Base-by-base conservation (phyloP, 2,888 invertebrate genomes). In the Callosobruchus maculatus region DNA sequence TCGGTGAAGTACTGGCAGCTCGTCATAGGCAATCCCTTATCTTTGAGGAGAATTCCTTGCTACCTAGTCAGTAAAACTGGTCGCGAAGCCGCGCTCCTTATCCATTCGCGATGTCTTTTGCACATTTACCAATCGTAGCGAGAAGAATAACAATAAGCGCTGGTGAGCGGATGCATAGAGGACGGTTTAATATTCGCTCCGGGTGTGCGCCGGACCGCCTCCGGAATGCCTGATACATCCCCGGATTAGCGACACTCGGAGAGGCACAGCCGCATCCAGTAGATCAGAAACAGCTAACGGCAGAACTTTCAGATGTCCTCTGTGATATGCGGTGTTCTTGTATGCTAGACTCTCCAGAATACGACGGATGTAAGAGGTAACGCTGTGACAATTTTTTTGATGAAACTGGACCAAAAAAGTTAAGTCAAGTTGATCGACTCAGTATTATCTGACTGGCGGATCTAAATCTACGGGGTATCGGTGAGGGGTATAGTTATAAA, bases 81-180 rank as follows among this genome's bases (percentile, higher is more conserved):
- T 49, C 49, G 7, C 49, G 49, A 5, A 49, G n/a, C n/a, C n/a
- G 49, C 49, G 13, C 82, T 84, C 82, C 83, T 84, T 84, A 84
- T 85, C 84, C 84, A 83, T 84, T 83, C 83, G 81, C 82, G 78
- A 82, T 83, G 83, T 84, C 84, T 85, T 84, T 84, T 84, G 83
- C 84, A 84, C 84, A 84, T 85, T 85, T 84, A 83, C 85, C 84
- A 84, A 83, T 82, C 80, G 80, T 80, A 81, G 80, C 82, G 84
- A 82, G 83, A 81, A 82, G 84, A 84, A 85, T 83, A 84, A 83
- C 83, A 84, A 84, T 84, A 84, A 82, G 84, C 81, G 77, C 70
- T 78, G 75, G 80, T 77, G 77, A 75, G 81, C 77, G 49, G 49
- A 49, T 49, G 49, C 49, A 49, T 49, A 49, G 49, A 49, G 13